Evolutionary conservation across 2,113 vertebrate genomes (phyloP), one percentile per base, ranked within the genome.

Genomic region (Megaleporinus macrocephalus): DNA sequence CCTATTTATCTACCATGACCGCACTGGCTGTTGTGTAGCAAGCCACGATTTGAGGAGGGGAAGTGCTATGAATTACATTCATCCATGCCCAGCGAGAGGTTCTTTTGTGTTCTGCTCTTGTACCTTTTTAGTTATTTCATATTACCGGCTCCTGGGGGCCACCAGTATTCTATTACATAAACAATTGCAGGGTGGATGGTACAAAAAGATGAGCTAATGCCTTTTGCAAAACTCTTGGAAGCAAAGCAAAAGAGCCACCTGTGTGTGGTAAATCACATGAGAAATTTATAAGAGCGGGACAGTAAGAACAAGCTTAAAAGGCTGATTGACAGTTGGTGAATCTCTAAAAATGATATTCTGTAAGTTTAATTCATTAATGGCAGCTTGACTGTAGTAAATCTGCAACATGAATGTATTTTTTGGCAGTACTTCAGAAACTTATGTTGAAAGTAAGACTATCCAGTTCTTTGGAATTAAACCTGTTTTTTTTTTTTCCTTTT

Each of bases 31-130:
- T 62, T 85, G 49, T 75, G 10, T 76, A 30, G 66, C 44, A 18
- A 79, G 49, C 57, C 65, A 81, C 76, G 80, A 83, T 82, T 80
- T 87, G 65, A 86, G 82, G 77, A 78, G 73, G 79, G 80, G 68
- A 79, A 68, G 62, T 59, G 49, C 65, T 75, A 49, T 81, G 69
- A 79, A 65, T 82, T 79, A 33, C 78, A 26, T 59, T 69, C 26
- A 0, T 22, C 27, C 22, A 26, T 53, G 72, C 33, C 41, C 71
- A 76, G 73, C 20, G 2, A 75, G 63, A 47, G 18, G 44, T 41
- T 30, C 81, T 80, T n/a, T 80, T 86, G 62, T 84, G 61, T 74
- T 59, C 12, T 47, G 29, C 33, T 66, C 30, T 33, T 16, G 57
- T 79, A 77, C 53, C 22, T 69, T 84, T 84, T 81, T 33, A 82